Conservation (phyloP, 2,113 vertebrate species). For the Lates calcarifer region DNA sequence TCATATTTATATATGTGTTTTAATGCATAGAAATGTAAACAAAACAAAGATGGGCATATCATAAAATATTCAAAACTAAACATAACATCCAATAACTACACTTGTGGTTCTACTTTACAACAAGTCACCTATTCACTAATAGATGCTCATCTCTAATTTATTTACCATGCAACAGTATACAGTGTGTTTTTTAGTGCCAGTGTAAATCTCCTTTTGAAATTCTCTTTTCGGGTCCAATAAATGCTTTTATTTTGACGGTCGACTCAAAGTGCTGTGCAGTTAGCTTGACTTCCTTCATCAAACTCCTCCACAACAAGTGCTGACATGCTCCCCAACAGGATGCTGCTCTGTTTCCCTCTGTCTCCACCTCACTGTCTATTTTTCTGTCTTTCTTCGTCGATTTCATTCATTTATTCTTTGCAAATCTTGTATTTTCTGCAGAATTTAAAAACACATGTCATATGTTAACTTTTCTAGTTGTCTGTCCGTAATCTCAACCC, state of each 20-base stretch:
- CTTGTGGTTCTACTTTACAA: not conserved
- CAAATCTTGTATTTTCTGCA: not conserved
- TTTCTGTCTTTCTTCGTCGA: not conserved
- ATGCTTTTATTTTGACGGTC: slow-evolving; percentile 58
- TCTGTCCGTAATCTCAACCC: not conserved
- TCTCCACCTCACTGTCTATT: not conserved
- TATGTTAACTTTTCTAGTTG: not conserved
- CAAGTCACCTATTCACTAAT: not conserved
- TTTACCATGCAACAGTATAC: not conserved
- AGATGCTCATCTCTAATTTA: not conserved
- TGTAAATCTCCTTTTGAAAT: too few species aligned
- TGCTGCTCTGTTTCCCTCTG: not conserved
- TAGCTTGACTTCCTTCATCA: slow-evolving; percentile 15
- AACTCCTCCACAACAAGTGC: slow-evolving; percentile 74
- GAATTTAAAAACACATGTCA: too few species aligned
- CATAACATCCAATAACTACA: not conserved
- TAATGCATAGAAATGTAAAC: not conserved
- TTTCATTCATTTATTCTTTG: not conserved
- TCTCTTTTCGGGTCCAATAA: too few species aligned
- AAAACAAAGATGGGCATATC: not conserved
- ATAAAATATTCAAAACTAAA: not conserved
- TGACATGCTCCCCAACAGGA: slow-evolving; percentile 74
- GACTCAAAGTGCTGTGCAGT: fast-evolving
- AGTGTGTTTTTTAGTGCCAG: not conserved
- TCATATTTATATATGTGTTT: not conserved